These are phyloP conservation scores for Antechinus stuartii DNA, from an alignment of 2,113 vertebrate species.

Conservation along the genomic window DNA sequence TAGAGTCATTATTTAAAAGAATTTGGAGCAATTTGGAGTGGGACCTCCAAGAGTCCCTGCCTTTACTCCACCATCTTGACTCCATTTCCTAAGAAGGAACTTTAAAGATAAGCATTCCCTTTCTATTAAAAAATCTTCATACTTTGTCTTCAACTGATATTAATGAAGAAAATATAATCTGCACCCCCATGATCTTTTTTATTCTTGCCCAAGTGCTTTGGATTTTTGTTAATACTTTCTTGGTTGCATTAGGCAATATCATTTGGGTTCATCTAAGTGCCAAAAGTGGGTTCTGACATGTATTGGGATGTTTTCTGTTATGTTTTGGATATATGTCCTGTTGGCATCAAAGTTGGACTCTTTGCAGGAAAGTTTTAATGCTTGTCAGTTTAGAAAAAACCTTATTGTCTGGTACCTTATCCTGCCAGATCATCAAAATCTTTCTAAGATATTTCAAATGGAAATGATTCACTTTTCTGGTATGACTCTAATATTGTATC, in stretches of 20 bases:
- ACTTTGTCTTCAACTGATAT: background rate
- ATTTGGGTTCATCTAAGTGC: background rate
- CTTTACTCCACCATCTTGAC: too few species aligned
- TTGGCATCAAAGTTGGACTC: too few species aligned
- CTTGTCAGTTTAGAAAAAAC: too few species aligned
- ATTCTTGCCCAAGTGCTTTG: background rate
- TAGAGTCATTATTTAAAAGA: too few species aligned
- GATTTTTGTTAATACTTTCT: background rate
- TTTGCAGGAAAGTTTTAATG: too few species aligned
- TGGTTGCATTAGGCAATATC: background rate
- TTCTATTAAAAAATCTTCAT: background rate
- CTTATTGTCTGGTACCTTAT: too few species aligned
- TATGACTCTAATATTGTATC: too few species aligned
- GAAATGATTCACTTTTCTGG: too few species aligned
- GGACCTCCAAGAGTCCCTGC: too few species aligned
- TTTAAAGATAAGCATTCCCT: background rate
- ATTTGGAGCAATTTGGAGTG: too few species aligned
- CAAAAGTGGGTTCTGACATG: background rate
- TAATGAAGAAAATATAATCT: background rate
- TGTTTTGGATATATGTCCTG: background rate
- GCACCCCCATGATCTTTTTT: background rate
- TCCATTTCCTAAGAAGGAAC: background rate
- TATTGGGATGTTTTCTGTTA: background rate
- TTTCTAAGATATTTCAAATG: too few species aligned
- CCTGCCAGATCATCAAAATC: too few species aligned